A percentile compares a stretch with the other conserved stretches of the same genome.
Evolutionary conservation across 1,140 invertebrate genomes (phyloP).

Genomic region (Dinoponera quadriceps): DNA sequence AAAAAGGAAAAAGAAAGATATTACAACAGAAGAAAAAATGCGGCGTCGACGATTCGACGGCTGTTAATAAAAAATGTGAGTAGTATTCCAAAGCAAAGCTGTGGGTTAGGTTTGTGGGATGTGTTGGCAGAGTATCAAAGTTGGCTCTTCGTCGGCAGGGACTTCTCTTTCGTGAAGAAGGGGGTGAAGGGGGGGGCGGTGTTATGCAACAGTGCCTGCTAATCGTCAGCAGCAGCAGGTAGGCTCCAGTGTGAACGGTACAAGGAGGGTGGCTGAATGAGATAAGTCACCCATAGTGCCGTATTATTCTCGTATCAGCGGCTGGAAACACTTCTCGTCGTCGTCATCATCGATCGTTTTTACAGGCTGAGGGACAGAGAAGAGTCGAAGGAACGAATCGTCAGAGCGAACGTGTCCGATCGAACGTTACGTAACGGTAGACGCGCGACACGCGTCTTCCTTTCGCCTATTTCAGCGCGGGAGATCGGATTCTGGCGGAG

Average conservation of each 20-base stretch:
- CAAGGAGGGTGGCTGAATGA: conserved; percentile 47
- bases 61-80: conserved; percentile 77
- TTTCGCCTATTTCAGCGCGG: too few relatives aligned
- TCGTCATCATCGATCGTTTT: conserved; percentile 51
- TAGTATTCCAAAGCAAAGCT: conserved; percentile 81
- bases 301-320: conserved; percentile 65
- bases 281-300: conserved; percentile 67
- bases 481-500: too few relatives aligned
- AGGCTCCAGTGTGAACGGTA: conserved; percentile 68
- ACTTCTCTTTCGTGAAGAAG: conserved; percentile 45
- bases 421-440: too few relatives aligned
- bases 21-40: conserved; percentile 28
- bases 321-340: conserved; percentile 59
- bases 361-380: background rate
- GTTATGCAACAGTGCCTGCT: conserved; percentile 69
- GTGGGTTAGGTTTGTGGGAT: conserved; percentile 76
- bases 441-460: too few relatives aligned
- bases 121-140: conserved; percentile 82
- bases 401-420: conserved; percentile 1
- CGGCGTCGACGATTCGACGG: conserved; percentile 41
- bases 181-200: conserved; percentile 23
- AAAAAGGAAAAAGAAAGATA: too few relatives aligned
- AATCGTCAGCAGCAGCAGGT: conserved; percentile 78
- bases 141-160: conserved; percentile 74
- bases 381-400: background rate